These are phyloP conservation scores for Podarcis cretensis DNA, from an alignment of 2,113 vertebrate genomes.

Conservation along the genomic window DNA sequence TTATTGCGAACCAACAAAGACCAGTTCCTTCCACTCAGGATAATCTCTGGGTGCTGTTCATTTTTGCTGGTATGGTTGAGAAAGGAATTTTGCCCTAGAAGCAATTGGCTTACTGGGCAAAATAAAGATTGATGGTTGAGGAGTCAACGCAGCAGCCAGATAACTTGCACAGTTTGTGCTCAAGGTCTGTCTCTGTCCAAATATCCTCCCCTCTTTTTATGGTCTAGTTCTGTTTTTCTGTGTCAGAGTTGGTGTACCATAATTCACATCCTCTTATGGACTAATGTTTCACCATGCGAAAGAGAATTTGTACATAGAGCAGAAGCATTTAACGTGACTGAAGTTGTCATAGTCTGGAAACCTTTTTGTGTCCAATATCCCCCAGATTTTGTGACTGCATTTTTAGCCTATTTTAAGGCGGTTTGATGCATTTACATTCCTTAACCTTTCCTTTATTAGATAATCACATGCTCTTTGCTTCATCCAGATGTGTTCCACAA, in stretches of 20 bases:
- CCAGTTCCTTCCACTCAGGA: slow-evolving; percentile 14
- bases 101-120: slow-evolving; percentile 37
- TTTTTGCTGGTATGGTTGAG: slow-evolving; percentile 41
- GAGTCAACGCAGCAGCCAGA: slow-evolving; percentile 35
- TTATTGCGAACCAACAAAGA: slow-evolving; percentile 9
- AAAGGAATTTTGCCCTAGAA: slow-evolving; percentile 51
- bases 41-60: slow-evolving; percentile 20
- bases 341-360: slow-evolving; percentile 39
- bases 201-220: slow-evolving; percentile 54
- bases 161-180: slow-evolving; percentile 37
- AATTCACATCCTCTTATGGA: slow-evolving; percentile 64
- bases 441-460: slow-evolving; percentile 41
- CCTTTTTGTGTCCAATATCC: slow-evolving; percentile 32
- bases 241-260: slow-evolving; percentile 59
- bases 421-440: slow-evolving; percentile 32
- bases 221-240: slow-evolving; percentile 55
- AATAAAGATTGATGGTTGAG: slow-evolving; percentile 37
- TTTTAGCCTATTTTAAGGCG: accelerated
- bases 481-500: slow-evolving; percentile 19
- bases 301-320: slow-evolving; percentile 59
- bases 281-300: slow-evolving; percentile 66
- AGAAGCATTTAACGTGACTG: slow-evolving; percentile 64
- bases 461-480: slow-evolving; percentile 29
- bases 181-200: slow-evolving; percentile 53
- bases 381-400: accelerated